phyloP scores from a whole-genome alignment of 2,888 invertebrate species.

The Venustoraphidia nigricollis region DNA sequence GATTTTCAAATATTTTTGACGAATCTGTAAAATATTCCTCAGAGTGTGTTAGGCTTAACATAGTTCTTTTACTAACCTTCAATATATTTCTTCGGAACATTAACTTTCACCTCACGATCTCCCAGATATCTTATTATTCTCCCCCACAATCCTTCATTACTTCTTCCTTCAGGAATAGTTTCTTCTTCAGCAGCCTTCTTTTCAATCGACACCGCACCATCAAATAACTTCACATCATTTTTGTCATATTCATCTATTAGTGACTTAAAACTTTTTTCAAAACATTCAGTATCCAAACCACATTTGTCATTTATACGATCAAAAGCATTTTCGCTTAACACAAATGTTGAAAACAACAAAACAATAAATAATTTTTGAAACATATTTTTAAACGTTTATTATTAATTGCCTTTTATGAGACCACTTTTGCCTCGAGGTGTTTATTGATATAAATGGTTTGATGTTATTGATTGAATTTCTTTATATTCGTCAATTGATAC shows the following conservation, averaged over 20 bases:
- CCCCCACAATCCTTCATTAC: constrained; percentile 27
- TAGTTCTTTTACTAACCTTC: too few species aligned
- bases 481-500: too few species aligned
- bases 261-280: constrained; percentile 29
- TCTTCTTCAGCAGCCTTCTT: constrained; percentile 22
- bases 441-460: background rate
- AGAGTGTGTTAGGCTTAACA: too few species aligned
- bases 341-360: constrained; percentile 2
- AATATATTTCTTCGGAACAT: constrained; percentile 17
- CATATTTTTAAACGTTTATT: too few species aligned
- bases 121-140: constrained; percentile 31
- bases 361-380: constrained; percentile 5
- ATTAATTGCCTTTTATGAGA: background rate
- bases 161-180: constrained; percentile 5
- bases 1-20: too few species aligned
- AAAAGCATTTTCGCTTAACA: background rate
- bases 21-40: too few species aligned
- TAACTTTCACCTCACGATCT: constrained; percentile 31
- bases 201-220: constrained; percentile 21
- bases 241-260: constrained; percentile 31
- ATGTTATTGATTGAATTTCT: background rate
- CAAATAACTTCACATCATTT: constrained; percentile 26
- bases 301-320: constrained; percentile 13
- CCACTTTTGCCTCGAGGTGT: background rate
- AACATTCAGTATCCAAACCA: constrained; percentile 20